Evolutionary conservation across 2,797 vertebrate genomes (phyloP), one percentile per base, ranked within the genome.

Genomic region (Babyrousa celebensis): DNA sequence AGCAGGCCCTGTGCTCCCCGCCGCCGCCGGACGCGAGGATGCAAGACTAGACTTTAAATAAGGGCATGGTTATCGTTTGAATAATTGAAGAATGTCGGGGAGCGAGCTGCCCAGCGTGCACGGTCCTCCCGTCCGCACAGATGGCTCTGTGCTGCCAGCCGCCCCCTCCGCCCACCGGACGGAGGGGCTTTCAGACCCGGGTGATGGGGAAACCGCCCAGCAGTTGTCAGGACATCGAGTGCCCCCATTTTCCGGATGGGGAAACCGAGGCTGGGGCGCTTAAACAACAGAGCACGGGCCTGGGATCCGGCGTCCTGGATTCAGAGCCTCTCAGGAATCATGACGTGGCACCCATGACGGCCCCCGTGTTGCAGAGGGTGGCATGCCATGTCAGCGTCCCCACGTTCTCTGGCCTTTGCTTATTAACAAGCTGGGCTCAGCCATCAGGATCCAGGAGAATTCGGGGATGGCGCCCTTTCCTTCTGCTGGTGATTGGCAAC

Each of bases 11-110:
- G 97, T 96, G 97, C 98, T 97, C 16, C 43, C 6, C 6, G 12
- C n/a, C 92, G 94, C 98, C 97, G 98, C 98, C 96, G 96, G 98
- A 96, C 77, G 96, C 95, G 10, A 29, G 72, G 84, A 96, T 94
- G 98, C 98, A 98, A 98, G 98, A 98, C 98, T 98, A 98, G 98
- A 98, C 98, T 98, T 98, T 99, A 99, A 99, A 98, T 99, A 99
- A 99, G 98, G 98, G 98, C 98, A 98, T 95, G 97, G 98, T 98
- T 98, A 97, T 98, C 95, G 97, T 97, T 97, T 98, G 98, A 99
- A 98, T 99, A 98, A 99, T 99, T 99, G 98, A 99, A 98, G 98
- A 98, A 96, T 90, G 75, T 94, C 54, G 83, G 98, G 98, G 97
- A 97, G 96, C 78, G 97, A 86, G 98, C 97, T 85, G 98, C 98